Evolutionary conservation across 2,888 invertebrate genomes (phyloP).

Genomic region (Sepiola atlantica): DNA sequence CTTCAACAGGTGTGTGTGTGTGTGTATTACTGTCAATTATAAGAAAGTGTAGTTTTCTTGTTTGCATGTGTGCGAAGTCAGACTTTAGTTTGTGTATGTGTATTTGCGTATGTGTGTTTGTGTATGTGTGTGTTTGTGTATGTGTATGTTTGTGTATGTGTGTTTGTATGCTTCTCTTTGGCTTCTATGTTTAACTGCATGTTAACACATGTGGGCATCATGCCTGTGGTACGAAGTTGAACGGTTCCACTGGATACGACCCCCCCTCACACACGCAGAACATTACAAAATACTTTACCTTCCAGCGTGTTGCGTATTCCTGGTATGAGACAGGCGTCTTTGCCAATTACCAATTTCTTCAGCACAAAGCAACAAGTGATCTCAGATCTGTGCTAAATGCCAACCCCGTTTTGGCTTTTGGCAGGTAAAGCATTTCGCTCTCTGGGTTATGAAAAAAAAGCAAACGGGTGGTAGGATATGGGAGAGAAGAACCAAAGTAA

Average conservation of each 20-base stretch:
- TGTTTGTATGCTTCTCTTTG: too few species aligned
- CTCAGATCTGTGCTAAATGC: constrained; percentile 32
- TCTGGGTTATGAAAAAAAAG: background rate
- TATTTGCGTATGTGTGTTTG: too few species aligned
- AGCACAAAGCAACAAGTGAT: background rate
- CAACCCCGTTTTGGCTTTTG: background rate
- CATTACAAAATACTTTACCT: background rate
- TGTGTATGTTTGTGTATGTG: background rate
- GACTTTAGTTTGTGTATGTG: background rate
- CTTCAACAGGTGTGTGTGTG: background rate
- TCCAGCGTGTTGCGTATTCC: background rate
- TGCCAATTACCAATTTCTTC: background rate
- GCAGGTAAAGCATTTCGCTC: background rate
- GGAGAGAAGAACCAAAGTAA: background rate
- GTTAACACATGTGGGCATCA: background rate
- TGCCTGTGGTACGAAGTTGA: background rate
- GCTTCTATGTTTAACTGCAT: background rate
- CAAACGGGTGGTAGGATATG: too few species aligned
- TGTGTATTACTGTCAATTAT: background rate
- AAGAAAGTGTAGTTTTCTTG: background rate
- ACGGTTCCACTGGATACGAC: background rate
- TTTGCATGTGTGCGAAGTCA: background rate
- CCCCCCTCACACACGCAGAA: background rate
- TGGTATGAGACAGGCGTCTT: background rate
- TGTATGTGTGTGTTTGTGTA: background rate